Evolutionary conservation across 2,888 invertebrate species (phyloP), one percentile per base, ranked within the genome.

Genomic region (Poecilobothrus nobilitatus): DNA sequence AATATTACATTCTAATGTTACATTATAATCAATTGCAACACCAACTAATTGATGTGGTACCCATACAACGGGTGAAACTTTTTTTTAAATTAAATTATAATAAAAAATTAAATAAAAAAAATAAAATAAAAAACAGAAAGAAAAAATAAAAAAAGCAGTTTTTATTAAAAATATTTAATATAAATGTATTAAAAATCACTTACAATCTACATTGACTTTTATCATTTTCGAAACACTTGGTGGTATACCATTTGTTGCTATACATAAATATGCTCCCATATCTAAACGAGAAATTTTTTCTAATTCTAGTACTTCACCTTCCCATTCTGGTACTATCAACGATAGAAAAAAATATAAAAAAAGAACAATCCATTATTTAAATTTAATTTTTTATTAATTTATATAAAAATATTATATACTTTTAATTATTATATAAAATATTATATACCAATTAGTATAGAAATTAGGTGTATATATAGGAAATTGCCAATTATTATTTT

Each of bases 131-230:
- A 9, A 9, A 3, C 21, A 63, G 1, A 63, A 63, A 2, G 2
- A 27, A 1, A 63, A 63, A 27, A 15, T 63, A 63, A 15, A n/a
- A n/a, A 27, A 21, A 22, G 7, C 22, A 22, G 8, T 21, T 27
- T n/a, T 63, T 22, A 63, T 20, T 22, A 10, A n/a, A n/a, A n/a
- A n/a, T 20, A 22, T 65, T 67, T 66, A 62, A 69, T 67, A 18
- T 53, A 67, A 71, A 82, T n/a, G n/a, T n/a, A n/a, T n/a, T n/a
- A n/a, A n/a, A n/a, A n/a, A n/a, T n/a, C n/a, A 91, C 94, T 94
- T 84, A 95, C 94, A 95, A 83, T 95, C 94, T 63, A 95, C 94
- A 85, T 92, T 93, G 77, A 95, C 92, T 88, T 92, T 93, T 76
- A 95, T 94, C 78, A 92, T 86, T 83, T 95, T 95, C 79, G 93